A percentile compares a stretch with the other conserved stretches of the same genome.
Conservation (phyloP, 2,797 vertebrate genomes). For the Bufotes viridis region DNA sequence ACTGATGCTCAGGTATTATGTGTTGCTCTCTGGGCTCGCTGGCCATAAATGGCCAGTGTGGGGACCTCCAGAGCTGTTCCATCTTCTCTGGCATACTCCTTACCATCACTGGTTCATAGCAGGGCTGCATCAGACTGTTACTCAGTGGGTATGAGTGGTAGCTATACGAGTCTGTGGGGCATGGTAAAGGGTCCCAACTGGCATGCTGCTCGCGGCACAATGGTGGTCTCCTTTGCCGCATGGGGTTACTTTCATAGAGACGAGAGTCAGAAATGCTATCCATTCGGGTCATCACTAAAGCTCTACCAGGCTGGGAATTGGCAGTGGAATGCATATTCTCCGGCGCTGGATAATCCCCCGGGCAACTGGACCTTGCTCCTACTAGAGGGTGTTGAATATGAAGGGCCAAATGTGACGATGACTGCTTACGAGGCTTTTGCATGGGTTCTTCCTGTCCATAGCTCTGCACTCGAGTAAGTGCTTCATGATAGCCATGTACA, state of each 20-base stretch:
- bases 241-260: constrained; percentile 94
- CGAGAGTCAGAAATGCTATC: constrained; percentile 97
- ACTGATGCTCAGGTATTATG: constrained; percentile 93
- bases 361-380: constrained; percentile 90
- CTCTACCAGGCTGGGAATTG: constrained; percentile 87
- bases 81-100: constrained; percentile 99
- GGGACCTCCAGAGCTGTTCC: constrained; percentile 96
- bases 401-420: constrained; percentile 85
- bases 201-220: constrained; percentile 98
- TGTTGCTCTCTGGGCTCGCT: constrained; percentile 87
- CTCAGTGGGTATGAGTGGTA: constrained; percentile 92
- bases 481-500: constrained; percentile 92
- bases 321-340: constrained; percentile 84
- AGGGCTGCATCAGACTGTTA: constrained; percentile 92
- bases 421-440: constrained; percentile 85
- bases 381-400: constrained; percentile 87
- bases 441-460: constrained; percentile 93
- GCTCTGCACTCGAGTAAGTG: constrained; percentile 90
- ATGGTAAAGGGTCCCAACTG: constrained; percentile 96
- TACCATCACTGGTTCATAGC: constrained; percentile 96
- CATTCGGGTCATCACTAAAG: constrained; percentile 98
- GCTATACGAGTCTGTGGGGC: constrained; percentile 85
- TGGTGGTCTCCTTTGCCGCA: constrained; percentile 90
- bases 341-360: constrained; percentile 90
- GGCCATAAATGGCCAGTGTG: constrained; percentile 84